Conservation (phyloP, 2,113 vertebrate species). For the Alouatta palliata region DNA sequence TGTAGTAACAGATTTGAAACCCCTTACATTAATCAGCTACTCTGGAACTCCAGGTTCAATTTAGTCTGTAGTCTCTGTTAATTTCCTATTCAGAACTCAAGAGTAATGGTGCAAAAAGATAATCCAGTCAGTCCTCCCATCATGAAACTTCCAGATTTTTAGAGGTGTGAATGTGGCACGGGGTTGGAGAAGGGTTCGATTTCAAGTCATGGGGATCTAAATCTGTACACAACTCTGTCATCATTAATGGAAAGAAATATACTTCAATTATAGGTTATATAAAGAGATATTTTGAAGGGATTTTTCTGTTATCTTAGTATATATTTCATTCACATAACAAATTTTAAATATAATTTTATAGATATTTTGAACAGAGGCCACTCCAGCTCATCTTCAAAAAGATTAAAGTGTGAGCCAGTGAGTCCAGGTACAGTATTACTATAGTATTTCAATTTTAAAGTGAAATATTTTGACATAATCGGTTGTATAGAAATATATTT, state of each 20-base stretch:
- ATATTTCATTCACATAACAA: neutral
- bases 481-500: conserved; percentile 36
- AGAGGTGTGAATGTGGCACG: neutral
- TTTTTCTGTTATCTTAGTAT: conserved; percentile 17
- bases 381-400: conserved; percentile 60
- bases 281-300: neutral
- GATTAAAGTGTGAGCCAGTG: conserved; percentile 51
- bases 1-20: neutral
- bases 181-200: neutral
- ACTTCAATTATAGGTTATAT: neutral
- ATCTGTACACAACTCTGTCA: neutral
- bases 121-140: neutral
- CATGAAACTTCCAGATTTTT: conserved; percentile 31
- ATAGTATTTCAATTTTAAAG: conserved; percentile 46
- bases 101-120: neutral
- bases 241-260: neutral
- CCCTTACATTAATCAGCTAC: neutral
- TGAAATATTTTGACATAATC: conserved; percentile 38
- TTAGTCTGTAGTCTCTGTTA: conserved; percentile 14
- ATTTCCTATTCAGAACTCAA: conserved; percentile 32
- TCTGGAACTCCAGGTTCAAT: neutral
- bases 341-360: conserved; percentile 52
- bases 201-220: neutral
- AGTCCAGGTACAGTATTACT: conserved; percentile 58
- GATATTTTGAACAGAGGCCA: conserved; percentile 74